Conservation (phyloP, 2,888 invertebrate species). For the Augiades crinisus region DNA sequence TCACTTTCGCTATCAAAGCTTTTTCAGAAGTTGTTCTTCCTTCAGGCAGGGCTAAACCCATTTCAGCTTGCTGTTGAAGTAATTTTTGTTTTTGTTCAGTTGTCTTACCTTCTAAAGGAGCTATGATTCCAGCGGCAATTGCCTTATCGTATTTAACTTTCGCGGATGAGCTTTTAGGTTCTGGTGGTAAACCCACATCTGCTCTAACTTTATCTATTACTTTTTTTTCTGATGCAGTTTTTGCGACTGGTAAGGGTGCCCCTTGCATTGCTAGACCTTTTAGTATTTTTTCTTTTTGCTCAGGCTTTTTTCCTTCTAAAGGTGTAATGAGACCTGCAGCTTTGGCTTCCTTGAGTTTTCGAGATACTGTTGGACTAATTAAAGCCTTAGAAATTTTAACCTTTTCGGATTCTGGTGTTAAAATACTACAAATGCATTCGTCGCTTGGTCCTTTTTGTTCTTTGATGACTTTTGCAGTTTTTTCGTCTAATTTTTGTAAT, state of each 20-base stretch:
- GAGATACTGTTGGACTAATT: slow-evolving; percentile 20
- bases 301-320: slow-evolving; percentile 26
- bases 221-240: slow-evolving; percentile 31
- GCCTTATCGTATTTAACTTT: slow-evolving; percentile 41
- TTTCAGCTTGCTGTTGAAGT: slow-evolving; percentile 28
- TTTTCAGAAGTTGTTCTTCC: slow-evolving; percentile 31
- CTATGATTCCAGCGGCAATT: slow-evolving; percentile 36
- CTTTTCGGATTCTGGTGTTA: slow-evolving; percentile 38
- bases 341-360: slow-evolving; percentile 36
- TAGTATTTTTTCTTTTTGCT: slow-evolving; percentile 32
- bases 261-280: slow-evolving; percentile 28
- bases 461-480: slow-evolving; percentile 41
- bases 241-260: slow-evolving; percentile 32
- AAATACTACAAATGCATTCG: slow-evolving; percentile 43
- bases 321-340: slow-evolving; percentile 38
- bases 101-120: slow-evolving; percentile 36
- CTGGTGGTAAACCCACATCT: slow-evolving; percentile 31
- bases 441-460: slow-evolving; percentile 45
- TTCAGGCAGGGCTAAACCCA: background rate
- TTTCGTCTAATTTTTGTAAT: slow-evolving; percentile 33
- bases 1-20: slow-evolving; percentile 29
- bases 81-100: slow-evolving; percentile 40
- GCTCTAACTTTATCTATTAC: slow-evolving; percentile 29
- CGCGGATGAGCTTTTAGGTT: slow-evolving; percentile 33
- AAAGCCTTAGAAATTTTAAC: slow-evolving; percentile 11